Evolutionary conservation across 2,888 invertebrate genomes (phyloP).

Genomic region (Antitype chi): DNA sequence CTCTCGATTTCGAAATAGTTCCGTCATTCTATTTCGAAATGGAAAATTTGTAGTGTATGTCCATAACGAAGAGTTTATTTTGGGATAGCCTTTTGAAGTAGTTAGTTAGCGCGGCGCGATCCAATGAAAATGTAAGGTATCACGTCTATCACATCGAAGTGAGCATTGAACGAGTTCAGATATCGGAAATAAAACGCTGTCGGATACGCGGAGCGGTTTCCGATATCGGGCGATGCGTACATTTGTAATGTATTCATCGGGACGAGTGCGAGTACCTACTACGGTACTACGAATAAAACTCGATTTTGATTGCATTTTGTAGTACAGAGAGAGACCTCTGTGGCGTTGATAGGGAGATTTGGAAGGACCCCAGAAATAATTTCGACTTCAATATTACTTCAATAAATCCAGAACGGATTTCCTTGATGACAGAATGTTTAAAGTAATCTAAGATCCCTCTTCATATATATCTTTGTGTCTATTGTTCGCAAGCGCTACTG

Average conservation of each 20-base stretch:
- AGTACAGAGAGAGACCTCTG: constrained; percentile 12
- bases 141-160: constrained; percentile 72
- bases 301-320: constrained; percentile 56
- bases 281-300: constrained; percentile 48
- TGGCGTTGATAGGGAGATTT: constrained; percentile 11
- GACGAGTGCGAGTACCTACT: constrained; percentile 50
- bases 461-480: not conserved
- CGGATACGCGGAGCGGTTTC: constrained; percentile 71
- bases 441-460: not conserved
- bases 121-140: constrained; percentile 64
- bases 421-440: not conserved
- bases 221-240: constrained; percentile 70
- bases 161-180: constrained; percentile 73
- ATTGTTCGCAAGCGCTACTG: too few species aligned
- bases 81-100: constrained; percentile 46
- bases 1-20: constrained; percentile 37
- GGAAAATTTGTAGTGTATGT: constrained; percentile 29
- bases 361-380: not conserved
- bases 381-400: not conserved
- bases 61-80: constrained; percentile 35
- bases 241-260: constrained; percentile 70
- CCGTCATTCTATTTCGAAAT: constrained; percentile 23
- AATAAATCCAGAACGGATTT: not conserved
- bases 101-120: constrained; percentile 45
- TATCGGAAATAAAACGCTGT: constrained; percentile 76